phyloP scores from a whole-genome alignment of 2,888 invertebrate species.

The Alsophila aescularia region DNA sequence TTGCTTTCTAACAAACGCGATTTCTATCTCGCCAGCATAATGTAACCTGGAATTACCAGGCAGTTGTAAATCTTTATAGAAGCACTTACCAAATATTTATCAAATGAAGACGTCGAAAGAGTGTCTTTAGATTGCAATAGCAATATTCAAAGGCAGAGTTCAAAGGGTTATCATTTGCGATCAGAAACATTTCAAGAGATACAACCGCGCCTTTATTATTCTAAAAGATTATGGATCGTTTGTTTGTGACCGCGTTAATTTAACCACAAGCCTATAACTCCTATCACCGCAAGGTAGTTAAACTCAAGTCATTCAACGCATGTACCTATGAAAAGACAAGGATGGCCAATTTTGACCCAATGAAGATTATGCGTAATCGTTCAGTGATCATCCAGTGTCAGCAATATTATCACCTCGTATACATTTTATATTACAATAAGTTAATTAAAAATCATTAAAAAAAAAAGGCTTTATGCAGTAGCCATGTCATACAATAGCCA shows the following conservation, averaged over 20 bases:
- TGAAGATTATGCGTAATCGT: no score
- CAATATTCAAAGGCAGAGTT: conserved; percentile 31
- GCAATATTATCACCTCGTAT: no score
- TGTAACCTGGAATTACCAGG: conserved; percentile 12
- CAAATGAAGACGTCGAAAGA: conserved; percentile 25
- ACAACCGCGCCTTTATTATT: not conserved
- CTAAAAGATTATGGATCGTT: not conserved
- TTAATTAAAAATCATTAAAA: no score
- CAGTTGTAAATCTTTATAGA: conserved; percentile 13
- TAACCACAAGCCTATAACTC: no score
- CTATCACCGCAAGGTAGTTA: not conserved
- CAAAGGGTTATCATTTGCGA: conserved; percentile 28
- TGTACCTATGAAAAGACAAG: no score
- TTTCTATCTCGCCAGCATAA: conserved; percentile 21
- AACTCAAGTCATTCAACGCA: no score
- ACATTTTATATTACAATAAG: no score
- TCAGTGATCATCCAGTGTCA: no score
- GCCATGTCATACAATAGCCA: no score
- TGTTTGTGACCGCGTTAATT: not conserved
- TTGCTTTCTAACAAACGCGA: conserved; percentile 22
- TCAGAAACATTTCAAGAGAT: conserved; percentile 7
- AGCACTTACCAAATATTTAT: conserved; percentile 28
- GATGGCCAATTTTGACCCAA: no score
- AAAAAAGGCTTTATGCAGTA: no score
- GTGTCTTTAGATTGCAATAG: conserved; percentile 26